A percentile compares a stretch with the other conserved stretches of the same genome.
Conservation (phyloP, 1,140 invertebrate species). For the Drosophila azteca region DNA sequence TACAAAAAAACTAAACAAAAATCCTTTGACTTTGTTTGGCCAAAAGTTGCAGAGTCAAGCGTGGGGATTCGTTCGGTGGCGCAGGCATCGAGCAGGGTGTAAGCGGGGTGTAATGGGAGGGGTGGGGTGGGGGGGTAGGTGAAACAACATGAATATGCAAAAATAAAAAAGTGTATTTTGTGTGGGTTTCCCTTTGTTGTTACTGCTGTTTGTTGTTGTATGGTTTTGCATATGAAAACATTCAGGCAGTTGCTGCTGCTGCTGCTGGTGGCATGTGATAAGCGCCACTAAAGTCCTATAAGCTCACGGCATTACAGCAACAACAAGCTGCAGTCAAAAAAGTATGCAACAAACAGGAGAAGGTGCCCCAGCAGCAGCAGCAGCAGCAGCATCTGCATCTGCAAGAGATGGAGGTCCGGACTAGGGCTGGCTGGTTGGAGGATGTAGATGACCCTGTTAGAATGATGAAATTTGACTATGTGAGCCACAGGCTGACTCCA, state of each 20-base stretch:
- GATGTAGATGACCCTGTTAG: too few species aligned
- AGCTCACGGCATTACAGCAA: conserved; percentile 64
- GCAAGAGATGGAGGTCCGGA: too few species aligned
- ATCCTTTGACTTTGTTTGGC: conserved; percentile 42
- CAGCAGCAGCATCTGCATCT: conserved; percentile 24
- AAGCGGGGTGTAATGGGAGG: too few species aligned
- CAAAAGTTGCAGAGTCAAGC: conserved; percentile 16
- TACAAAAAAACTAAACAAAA: conserved; percentile 18
- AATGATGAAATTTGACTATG: too few species aligned
- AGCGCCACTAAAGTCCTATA: conserved; percentile 60
- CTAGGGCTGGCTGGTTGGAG: too few species aligned
- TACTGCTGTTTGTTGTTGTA: conserved; percentile 8
- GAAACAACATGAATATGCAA: conserved; percentile 40
- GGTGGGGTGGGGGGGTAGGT: not conserved
- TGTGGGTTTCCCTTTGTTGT: conserved; percentile 30
- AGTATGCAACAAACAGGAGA: conserved; percentile 45
- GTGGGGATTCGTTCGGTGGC: not conserved
- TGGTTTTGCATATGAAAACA: conserved; percentile 44
- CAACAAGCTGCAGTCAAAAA: conserved; percentile 30
- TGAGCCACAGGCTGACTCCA: too few species aligned
- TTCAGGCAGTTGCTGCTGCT: conserved; percentile 1
- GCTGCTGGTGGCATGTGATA: conserved; percentile 57
- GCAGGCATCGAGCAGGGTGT: too few species aligned
- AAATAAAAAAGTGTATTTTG: conserved; percentile 13
- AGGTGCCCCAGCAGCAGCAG: not conserved